Conservation (phyloP, 2,113 vertebrate species). For the Vicugna pacos region DNA sequence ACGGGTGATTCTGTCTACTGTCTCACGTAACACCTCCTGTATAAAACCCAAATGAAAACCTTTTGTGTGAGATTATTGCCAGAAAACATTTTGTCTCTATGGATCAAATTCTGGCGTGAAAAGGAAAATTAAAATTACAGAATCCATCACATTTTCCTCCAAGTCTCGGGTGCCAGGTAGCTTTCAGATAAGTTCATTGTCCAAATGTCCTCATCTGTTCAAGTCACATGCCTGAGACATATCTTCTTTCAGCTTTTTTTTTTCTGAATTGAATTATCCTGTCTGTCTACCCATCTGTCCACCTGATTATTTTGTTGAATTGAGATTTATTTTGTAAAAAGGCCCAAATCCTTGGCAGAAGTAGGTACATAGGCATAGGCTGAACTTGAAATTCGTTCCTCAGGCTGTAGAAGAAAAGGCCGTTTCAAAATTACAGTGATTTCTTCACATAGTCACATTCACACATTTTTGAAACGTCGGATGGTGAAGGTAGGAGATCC, state of each 20-base stretch:
- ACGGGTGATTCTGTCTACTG: not conserved
- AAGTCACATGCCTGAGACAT: not conserved
- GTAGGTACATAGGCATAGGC: not conserved
- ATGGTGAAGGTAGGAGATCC: not conserved
- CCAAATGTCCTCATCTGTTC: not conserved
- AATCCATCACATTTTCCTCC: constrained; percentile 38
- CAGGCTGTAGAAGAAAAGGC: not conserved
- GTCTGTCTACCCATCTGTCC: not conserved
- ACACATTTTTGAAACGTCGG: not conserved
- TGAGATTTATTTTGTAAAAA: not conserved
- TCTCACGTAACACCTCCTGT: constrained; percentile 16
- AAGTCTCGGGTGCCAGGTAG: not conserved
- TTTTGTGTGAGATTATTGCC: constrained; percentile 18
- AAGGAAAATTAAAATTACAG: constrained; percentile 42
- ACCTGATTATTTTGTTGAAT: too few species aligned
- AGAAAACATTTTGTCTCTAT: constrained; percentile 61
- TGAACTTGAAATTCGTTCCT: not conserved
- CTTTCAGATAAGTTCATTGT: not conserved
- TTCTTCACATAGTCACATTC: not conserved
- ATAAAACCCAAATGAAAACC: not conserved
- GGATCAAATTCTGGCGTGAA: constrained; percentile 55
- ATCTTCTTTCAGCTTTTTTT: not conserved
- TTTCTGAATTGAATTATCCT: not conserved
- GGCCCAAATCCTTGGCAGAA: not conserved
- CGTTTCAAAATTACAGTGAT: not conserved